These are phyloP conservation scores for Leistus spinibarbis DNA, from an alignment of 2,888 invertebrate genomes.

Conservation along the genomic window DNA sequence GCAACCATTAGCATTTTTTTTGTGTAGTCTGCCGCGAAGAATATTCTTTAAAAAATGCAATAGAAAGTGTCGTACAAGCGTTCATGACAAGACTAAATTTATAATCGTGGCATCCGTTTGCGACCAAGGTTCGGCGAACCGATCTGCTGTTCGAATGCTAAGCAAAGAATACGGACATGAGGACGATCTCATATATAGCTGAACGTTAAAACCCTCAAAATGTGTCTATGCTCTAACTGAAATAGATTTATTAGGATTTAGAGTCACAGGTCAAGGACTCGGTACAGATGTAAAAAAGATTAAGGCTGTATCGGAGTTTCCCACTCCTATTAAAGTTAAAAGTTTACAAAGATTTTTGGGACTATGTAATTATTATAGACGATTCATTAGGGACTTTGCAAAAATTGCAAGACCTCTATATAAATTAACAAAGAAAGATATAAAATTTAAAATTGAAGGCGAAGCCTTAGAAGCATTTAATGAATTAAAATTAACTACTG, in stretches of 20 bases:
- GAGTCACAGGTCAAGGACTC: constrained; percentile 19
- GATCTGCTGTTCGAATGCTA: too few relatives aligned
- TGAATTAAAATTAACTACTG: constrained; percentile 33
- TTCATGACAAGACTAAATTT: too few relatives aligned
- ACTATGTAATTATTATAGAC: constrained; percentile 19
- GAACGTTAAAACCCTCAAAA: constrained; percentile 41
- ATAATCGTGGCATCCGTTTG: neutral
- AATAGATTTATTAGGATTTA: too few relatives aligned
- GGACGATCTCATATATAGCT: constrained; percentile 15
- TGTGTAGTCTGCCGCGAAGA: neutral
- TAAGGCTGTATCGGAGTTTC: constrained; percentile 27
- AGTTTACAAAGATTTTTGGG: constrained; percentile 35
- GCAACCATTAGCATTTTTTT: constrained; percentile 16
- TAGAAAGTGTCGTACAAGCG: too few relatives aligned
- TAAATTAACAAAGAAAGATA: constrained; percentile 36
- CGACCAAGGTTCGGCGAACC: constrained; percentile 4
- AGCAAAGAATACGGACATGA: neutral
- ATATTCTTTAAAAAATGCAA: too few relatives aligned
- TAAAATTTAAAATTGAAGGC: constrained; percentile 29
- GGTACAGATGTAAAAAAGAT: constrained; percentile 25
- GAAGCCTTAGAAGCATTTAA: constrained; percentile 16
- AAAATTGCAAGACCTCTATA: constrained; percentile 40
- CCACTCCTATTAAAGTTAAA: constrained; percentile 22
- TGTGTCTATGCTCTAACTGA: constrained; percentile 22
- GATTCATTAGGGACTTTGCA: constrained; percentile 40